A percentile compares a stretch with the other conserved stretches of the same genome.
Evolutionary conservation across 2,797 vertebrate genomes (phyloP).

Genomic region (Clamator glandarius): DNA sequence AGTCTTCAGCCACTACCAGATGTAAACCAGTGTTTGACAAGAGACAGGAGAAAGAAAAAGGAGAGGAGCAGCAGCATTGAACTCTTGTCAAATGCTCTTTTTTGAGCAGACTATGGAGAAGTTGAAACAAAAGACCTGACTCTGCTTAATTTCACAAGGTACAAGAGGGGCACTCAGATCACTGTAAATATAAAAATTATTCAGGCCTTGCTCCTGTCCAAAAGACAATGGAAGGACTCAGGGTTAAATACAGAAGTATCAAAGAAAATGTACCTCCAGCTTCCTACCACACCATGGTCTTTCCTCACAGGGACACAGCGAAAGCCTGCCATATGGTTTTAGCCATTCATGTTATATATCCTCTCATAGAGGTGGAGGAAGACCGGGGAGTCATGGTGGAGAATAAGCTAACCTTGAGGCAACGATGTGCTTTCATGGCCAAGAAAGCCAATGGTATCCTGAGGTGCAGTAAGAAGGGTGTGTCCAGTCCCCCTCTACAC

Average conservation of each 20-base stretch:
- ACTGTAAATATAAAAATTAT: not conserved
- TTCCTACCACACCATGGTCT: not conserved
- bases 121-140: not conserved
- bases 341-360: rapidly evolving
- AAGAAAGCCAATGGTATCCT: too few species aligned
- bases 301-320: rapidly evolving
- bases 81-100: not conserved
- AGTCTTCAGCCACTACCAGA: not conserved
- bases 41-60: not conserved
- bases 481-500: too few species aligned
- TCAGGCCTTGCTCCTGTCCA: not conserved
- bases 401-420: too few species aligned
- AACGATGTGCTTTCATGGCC: too few species aligned
- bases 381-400: too few species aligned
- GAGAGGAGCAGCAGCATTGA: not conserved
- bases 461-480: too few species aligned
- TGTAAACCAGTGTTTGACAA: not conserved
- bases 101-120: not conserved
- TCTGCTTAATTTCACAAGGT: not conserved
- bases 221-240: not conserved
- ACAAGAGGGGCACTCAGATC: not conserved
- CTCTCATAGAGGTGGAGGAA: not conserved
- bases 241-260: not conserved
- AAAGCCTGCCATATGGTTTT: not conserved
- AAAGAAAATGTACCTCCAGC: not conserved